Evolutionary conservation across 2,113 vertebrate species (phyloP).

Genomic region (Colinus virginianus): DNA sequence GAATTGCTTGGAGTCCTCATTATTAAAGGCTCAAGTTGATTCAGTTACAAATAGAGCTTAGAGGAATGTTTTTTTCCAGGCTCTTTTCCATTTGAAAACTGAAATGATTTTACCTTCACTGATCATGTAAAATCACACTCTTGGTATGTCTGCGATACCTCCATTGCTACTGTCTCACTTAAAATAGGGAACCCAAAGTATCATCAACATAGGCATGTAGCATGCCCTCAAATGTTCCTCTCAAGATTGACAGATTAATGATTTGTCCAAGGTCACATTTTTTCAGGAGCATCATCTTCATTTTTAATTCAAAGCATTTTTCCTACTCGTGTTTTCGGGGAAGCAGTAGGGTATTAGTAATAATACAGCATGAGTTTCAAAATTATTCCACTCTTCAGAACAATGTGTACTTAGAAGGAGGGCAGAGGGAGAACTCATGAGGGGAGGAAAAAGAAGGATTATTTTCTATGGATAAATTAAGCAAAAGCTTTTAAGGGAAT

Average conservation of each 20-base stretch:
- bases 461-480: background rate
- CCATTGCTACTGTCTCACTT: background rate
- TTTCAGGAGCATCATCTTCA: background rate
- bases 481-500: background rate
- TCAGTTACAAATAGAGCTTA: background rate
- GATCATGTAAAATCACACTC: background rate
- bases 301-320: background rate
- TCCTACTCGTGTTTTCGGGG: background rate
- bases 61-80: background rate
- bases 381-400: background rate
- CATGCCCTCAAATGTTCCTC: background rate
- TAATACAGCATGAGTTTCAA: background rate
- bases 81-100: background rate
- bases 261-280: fast-evolving
- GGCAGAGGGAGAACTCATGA: background rate
- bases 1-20: background rate
- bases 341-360: background rate
- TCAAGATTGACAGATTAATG: background rate
- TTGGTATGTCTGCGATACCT: background rate
- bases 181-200: background rate
- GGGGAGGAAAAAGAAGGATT: background rate
- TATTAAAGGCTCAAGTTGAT: background rate
- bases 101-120: background rate
- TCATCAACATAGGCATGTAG: background rate
- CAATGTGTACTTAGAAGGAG: background rate